Percentiles rank a stretch among this genome's conserved stretches.
These are phyloP conservation scores for Mustela lutreola DNA, from an alignment of 2,113 vertebrate species.

Conservation along the genomic window DNA sequence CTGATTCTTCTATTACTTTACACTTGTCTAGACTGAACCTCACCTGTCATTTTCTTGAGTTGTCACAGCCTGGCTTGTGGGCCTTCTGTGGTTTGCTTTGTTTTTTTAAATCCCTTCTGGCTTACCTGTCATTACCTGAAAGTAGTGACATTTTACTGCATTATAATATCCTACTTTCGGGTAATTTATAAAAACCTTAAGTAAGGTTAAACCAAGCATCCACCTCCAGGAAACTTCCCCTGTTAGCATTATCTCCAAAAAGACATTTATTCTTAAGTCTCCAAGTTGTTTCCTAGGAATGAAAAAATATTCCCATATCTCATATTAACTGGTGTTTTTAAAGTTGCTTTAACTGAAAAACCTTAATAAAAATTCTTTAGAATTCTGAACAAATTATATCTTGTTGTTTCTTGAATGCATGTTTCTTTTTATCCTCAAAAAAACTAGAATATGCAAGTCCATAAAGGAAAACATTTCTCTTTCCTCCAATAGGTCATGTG, in stretches of 20 bases:
- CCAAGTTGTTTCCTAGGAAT: constrained; percentile 31
- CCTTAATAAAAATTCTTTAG: constrained; percentile 18
- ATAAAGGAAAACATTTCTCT: constrained; percentile 37
- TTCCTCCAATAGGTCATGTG: not conserved
- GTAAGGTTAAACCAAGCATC: constrained; percentile 4
- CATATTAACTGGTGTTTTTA: constrained; percentile 4
- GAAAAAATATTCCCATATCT: constrained; percentile 30
- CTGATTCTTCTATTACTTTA: not conserved
- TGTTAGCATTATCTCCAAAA: constrained; percentile 47
- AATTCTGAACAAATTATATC: constrained; percentile 29
- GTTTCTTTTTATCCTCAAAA: constrained; percentile 55
- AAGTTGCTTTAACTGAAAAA: constrained; percentile 52
- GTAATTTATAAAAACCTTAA: constrained; percentile 54
- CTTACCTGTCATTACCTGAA: constrained; percentile 29
- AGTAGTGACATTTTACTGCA: constrained; percentile 4
- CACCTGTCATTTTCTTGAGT: not conserved
- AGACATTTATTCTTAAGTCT: constrained; percentile 30
- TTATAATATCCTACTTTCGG: constrained; percentile 17
- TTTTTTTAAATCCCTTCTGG: not conserved
- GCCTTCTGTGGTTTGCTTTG: not conserved
- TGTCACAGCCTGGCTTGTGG: not conserved
- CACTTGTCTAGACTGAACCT: not conserved
- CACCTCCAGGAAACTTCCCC: not conserved
- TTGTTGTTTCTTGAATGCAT: not conserved
- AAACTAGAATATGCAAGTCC: not conserved